These are phyloP conservation scores for Drosophila hamatofila DNA, from an alignment of 2,888 invertebrate genomes.

Conservation along the genomic window DNA sequence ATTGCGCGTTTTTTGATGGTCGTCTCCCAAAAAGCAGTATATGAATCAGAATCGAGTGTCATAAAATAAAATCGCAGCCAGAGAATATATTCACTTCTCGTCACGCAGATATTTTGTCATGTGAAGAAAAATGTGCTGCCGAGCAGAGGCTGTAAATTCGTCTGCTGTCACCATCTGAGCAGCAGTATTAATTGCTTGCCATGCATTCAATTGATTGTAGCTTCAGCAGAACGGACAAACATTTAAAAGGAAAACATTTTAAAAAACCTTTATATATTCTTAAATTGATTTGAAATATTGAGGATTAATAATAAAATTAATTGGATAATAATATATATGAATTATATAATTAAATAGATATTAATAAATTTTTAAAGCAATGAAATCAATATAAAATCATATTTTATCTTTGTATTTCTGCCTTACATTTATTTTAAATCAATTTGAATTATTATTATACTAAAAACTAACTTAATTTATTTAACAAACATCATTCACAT, in stretches of 20 bases:
- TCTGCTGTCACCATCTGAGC: background rate
- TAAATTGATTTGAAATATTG: background rate
- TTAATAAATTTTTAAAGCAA: no score
- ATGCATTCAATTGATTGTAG: slow-evolving; percentile 47
- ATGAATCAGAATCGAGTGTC: slow-evolving; percentile 41
- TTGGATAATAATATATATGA: no score
- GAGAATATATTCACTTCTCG: slow-evolving; percentile 24
- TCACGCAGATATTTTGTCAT: slow-evolving; percentile 8
- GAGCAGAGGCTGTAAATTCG: slow-evolving; percentile 53
- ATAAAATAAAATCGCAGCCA: slow-evolving; percentile 36
- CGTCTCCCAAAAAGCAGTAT: slow-evolving; percentile 54
- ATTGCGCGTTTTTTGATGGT: slow-evolving; percentile 68
- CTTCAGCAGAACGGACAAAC: background rate
- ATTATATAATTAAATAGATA: no score
- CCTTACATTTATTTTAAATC: no score
- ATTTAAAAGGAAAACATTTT: background rate
- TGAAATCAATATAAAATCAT: no score
- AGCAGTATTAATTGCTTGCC: slow-evolving; percentile 48
- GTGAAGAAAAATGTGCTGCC: slow-evolving; percentile 37
- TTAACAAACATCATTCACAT: background rate
- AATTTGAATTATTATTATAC: background rate
- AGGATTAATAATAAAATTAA: no score
- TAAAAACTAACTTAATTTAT: background rate
- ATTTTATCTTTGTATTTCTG: no score
- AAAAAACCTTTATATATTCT: background rate